Percentiles rank a stretch among this genome's conserved stretches.
Evolutionary conservation across 2,888 invertebrate species (phyloP).

Genomic region (Patella ulyssiponensis): DNA sequence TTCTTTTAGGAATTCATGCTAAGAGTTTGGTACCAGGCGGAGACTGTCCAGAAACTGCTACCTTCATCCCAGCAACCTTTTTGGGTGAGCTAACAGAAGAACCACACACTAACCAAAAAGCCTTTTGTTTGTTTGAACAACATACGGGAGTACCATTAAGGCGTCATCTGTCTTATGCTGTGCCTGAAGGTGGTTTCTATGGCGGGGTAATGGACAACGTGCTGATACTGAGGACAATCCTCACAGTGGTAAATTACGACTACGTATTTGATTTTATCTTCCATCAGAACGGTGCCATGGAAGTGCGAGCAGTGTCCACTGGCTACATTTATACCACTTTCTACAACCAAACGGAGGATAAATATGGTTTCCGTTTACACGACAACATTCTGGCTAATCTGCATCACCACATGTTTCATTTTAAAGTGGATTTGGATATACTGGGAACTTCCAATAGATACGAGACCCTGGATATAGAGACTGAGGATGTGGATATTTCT

Average conservation of each 20-base stretch:
- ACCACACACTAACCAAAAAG: slow-evolving; percentile 27
- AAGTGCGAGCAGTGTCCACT: slow-evolving; percentile 52
- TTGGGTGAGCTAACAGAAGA: slow-evolving; percentile 30
- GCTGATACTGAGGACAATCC: slow-evolving; percentile 51
- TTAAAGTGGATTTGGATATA: slow-evolving; percentile 59
- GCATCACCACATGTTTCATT: slow-evolving; percentile 62
- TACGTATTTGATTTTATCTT: slow-evolving; percentile 64
- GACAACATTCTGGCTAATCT: slow-evolving; percentile 54
- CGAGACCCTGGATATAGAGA: slow-evolving; percentile 57
- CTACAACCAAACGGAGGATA: slow-evolving; percentile 32
- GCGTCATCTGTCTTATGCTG: slow-evolving; percentile 47
- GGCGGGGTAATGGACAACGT: slow-evolving; percentile 55
- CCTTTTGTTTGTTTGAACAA: slow-evolving; percentile 64
- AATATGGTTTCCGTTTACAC: slow-evolving; percentile 52
- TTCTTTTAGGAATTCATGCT: slow-evolving; percentile 47
- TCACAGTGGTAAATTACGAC: slow-evolving; percentile 60
- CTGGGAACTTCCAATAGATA: slow-evolving; percentile 59
- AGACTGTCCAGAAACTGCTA: slow-evolving; percentile 61
- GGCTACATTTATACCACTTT: slow-evolving; percentile 60
- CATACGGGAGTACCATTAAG: slow-evolving; percentile 58
- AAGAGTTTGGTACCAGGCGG: slow-evolving; percentile 55
- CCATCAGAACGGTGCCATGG: slow-evolving; percentile 60
- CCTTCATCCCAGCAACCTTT: slow-evolving; percentile 43
- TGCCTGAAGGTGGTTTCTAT: slow-evolving; percentile 42
- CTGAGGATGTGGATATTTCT: slow-evolving; percentile 40